A percentile compares a stretch with the other conserved stretches of the same genome.
These are phyloP conservation scores for Xestia c-nigrum DNA, from an alignment of 2,888 invertebrate genomes.

Conservation along the genomic window DNA sequence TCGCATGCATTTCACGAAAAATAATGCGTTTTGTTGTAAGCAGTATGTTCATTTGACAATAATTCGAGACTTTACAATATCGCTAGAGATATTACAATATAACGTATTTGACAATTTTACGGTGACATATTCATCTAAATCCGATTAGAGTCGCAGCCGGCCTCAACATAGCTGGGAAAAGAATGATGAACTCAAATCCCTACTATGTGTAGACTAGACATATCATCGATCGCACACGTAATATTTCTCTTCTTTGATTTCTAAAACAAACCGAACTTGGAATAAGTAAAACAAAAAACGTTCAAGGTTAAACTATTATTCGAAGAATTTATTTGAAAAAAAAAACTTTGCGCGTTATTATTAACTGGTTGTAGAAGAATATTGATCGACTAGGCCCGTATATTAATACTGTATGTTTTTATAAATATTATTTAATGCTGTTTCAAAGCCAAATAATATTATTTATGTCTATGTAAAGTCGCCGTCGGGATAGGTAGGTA, in stretches of 20 bases:
- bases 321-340: neutral
- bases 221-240: neutral
- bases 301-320: constrained; percentile 12
- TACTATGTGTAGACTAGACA: neutral
- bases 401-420: neutral
- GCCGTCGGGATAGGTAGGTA: no score
- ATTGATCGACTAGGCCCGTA: neutral
- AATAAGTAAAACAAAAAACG: constrained; percentile 27
- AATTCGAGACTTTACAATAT: no score
- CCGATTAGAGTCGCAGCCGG: neutral
- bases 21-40: no score
- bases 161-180: neutral
- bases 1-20: no score
- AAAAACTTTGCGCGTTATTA: neutral
- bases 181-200: neutral
- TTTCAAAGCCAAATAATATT: neutral
- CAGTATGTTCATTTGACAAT: no score
- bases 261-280: constrained; percentile 79
- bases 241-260: neutral
- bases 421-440: constrained; percentile 1
- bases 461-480: neutral
- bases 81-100: no score
- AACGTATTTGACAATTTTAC: no score
- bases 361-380: neutral
- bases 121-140: neutral